Evolutionary conservation across 2,888 invertebrate genomes (phyloP).

Genomic region (Galeruca laticollis): DNA sequence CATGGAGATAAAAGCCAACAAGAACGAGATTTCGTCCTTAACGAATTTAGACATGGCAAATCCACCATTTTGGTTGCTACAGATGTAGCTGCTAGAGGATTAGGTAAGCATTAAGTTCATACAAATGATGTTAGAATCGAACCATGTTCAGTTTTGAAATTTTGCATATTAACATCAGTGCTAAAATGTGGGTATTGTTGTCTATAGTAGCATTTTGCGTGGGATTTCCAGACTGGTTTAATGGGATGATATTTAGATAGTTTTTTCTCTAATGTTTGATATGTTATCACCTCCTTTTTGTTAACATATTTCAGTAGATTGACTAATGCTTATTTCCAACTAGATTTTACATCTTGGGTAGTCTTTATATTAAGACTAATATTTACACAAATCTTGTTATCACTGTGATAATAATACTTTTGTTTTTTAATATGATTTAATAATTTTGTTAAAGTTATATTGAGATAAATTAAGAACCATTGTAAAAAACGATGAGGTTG

Average conservation of each 20-base stretch:
- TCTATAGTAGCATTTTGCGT: constrained; percentile 55
- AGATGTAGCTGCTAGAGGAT: constrained; percentile 96
- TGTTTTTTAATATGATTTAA: too few species aligned
- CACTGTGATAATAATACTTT: too few species aligned
- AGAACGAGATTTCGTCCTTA: constrained; percentile 92
- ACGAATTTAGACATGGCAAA: constrained; percentile 90
- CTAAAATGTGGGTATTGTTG: constrained; percentile 33
- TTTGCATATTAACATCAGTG: constrained; percentile 25
- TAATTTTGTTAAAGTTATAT: too few species aligned
- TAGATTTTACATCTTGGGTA: too few species aligned
- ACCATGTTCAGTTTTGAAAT: constrained; percentile 49
- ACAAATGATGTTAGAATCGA: constrained; percentile 34
- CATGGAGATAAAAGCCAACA: constrained; percentile 97
- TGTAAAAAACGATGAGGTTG: too few species aligned
- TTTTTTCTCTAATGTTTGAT: background rate
- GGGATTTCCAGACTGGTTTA: constrained; percentile 66
- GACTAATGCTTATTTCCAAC: too few species aligned
- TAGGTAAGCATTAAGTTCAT: constrained; percentile 77
- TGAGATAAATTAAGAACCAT: too few species aligned
- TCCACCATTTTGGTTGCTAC: constrained; percentile 94
- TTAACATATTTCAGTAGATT: background rate
- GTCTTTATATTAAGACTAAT: too few species aligned
- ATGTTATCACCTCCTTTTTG: background rate
- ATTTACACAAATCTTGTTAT: too few species aligned
- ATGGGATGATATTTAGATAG: constrained; percentile 3